A percentile compares a stretch with the other conserved stretches of the same genome.
phyloP scores from a whole-genome alignment of 2,888 invertebrate genomes.

The Seira sanloemensis region DNA sequence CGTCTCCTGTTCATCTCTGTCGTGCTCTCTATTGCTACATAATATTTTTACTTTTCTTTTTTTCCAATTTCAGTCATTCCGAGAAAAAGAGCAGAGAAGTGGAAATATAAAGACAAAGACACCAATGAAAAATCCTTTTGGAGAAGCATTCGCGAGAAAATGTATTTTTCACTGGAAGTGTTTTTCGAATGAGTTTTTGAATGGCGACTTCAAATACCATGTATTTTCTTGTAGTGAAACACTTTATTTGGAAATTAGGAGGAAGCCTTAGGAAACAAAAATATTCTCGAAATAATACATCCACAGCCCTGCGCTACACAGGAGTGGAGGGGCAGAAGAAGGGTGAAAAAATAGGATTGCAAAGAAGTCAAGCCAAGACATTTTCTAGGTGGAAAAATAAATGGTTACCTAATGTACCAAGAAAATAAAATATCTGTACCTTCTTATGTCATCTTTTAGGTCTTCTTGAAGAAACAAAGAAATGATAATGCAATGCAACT shows the following conservation, averaged over 20 bases:
- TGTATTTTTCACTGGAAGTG: background rate
- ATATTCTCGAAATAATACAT: background rate
- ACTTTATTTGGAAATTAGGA: background rate
- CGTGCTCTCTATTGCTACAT: too few species aligned
- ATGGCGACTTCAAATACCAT: background rate
- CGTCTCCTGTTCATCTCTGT: too few species aligned
- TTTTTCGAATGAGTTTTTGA: background rate
- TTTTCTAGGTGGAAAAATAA: constrained; percentile 13
- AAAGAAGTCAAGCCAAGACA: background rate
- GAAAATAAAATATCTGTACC: background rate
- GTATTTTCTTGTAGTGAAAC: background rate
- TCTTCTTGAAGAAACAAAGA: constrained; percentile 9
- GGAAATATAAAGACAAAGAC: too few species aligned
- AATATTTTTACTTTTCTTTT: too few species aligned
- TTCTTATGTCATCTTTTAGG: background rate
- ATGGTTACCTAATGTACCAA: constrained; percentile 16
- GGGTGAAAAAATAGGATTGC: constrained; percentile 17
- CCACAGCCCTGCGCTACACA: background rate
- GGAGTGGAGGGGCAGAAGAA: constrained; percentile 1
- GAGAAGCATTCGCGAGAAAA: background rate
- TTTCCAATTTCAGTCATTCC: too few species aligned
- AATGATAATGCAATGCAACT: constrained; percentile 36
- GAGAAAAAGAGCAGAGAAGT: too few species aligned
- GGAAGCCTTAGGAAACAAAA: background rate
- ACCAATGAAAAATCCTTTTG: too few species aligned